Evolutionary conservation across 2,113 vertebrate genomes (phyloP).

Genomic region (Colossoma macropomum): DNA sequence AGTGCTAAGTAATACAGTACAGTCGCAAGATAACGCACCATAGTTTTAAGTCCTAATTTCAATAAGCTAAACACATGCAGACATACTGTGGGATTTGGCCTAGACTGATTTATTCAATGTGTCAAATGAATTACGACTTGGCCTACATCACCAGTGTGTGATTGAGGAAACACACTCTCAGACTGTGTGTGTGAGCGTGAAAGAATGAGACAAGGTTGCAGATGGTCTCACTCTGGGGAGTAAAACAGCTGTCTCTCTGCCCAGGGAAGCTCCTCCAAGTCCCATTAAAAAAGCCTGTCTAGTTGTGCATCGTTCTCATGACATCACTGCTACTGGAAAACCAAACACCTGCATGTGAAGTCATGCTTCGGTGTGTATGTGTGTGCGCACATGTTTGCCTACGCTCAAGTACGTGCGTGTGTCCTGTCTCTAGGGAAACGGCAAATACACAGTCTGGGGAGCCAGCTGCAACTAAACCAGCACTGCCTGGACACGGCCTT

Average conservation of each 20-base stretch:
- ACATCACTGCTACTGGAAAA: constrained; percentile 62
- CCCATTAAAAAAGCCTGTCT: constrained; percentile 37
- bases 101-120: constrained; percentile 38
- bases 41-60: constrained; percentile 32
- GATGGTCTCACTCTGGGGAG: constrained; percentile 41
- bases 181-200: constrained; percentile 3
- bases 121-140: constrained; percentile 49
- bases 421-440: constrained; percentile 82
- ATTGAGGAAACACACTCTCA: background rate
- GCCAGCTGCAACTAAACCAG: constrained; percentile 94
- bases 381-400: constrained; percentile 41
- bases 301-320: constrained; percentile 52
- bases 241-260: constrained; percentile 54
- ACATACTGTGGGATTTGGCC: constrained; percentile 29
- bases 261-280: constrained; percentile 24
- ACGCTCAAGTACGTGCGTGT: constrained; percentile 29
- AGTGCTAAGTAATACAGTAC: constrained; percentile 26
- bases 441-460: constrained; percentile 95
- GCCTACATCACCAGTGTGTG: constrained; percentile 26
- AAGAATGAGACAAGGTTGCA: constrained; percentile 31
- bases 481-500: constrained; percentile 97
- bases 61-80: constrained; percentile 30
- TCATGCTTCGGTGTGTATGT: constrained; percentile 48
- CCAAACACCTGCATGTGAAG: constrained; percentile 56
- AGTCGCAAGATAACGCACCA: constrained; percentile 23